Conservation (phyloP, 30 jellyfish, hydroid and myxozoan genomes). For the Hydractinia symbiolongicarpus region DNA sequence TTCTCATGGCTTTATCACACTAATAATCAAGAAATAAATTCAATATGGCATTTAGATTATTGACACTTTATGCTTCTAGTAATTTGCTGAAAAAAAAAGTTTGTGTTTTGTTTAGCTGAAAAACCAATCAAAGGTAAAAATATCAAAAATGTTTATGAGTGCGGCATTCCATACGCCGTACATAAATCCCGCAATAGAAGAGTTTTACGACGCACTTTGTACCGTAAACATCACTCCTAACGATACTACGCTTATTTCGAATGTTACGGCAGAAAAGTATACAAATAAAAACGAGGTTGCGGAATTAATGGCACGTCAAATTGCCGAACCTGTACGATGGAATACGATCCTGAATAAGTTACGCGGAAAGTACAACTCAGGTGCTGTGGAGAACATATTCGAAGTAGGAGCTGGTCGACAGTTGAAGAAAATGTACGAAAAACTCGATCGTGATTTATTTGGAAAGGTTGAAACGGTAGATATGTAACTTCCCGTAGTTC, state of each 20-base stretch:
- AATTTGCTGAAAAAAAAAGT: not conserved
- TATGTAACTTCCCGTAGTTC: too few relatives aligned
- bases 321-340: slow-evolving; percentile 80
- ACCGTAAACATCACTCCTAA: slow-evolving; percentile 20
- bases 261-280: slow-evolving; percentile 73
- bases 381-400: slow-evolving; percentile 31
- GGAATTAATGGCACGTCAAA: slow-evolving; percentile 64
- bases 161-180: slow-evolving; percentile 91
- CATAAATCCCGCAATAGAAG: too few relatives aligned
- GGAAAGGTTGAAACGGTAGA: too few relatives aligned
- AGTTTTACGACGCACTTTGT: too few relatives aligned
- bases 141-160: slow-evolving; percentile 55
- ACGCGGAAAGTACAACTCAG: slow-evolving; percentile 20
- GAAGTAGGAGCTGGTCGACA: slow-evolving; percentile 83
- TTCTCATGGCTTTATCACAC: too few relatives aligned
- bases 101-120: not conserved
- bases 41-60: too few relatives aligned
- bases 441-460: slow-evolving; percentile 11
- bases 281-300: slow-evolving; percentile 44
- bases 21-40: too few relatives aligned
- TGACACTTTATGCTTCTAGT: too few relatives aligned
- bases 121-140: not conserved
- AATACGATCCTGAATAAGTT: slow-evolving; percentile 36
- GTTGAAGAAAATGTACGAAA: slow-evolving; percentile 58
- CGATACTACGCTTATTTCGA: slow-evolving; percentile 47